A percentile compares a stretch with the other conserved stretches of the same genome.
Evolutionary conservation across 2,888 invertebrate species (phyloP).

Genomic region (Coleophora deauratella): DNA sequence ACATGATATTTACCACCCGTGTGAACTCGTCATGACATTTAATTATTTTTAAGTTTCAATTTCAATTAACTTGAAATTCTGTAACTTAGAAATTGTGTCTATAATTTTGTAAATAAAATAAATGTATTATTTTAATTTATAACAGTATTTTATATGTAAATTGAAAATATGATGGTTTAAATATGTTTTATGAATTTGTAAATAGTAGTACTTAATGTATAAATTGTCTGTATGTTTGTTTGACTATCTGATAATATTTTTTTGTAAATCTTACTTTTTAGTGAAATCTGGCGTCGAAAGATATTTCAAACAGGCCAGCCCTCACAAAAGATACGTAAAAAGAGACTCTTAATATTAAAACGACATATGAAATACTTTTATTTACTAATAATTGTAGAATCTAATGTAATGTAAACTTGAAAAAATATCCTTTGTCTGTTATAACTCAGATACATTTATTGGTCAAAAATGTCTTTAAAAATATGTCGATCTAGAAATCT

Average conservation of each 20-base stretch:
- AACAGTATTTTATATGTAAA: constrained; percentile 46
- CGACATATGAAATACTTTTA: constrained; percentile 15
- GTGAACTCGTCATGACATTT: constrained; percentile 25
- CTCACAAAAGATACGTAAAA: no score
- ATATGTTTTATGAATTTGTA: constrained; percentile 6
- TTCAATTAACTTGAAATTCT: constrained; percentile 31
- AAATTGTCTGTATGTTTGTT: no score
- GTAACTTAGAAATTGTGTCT: constrained; percentile 33
- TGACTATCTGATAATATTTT: constrained; percentile 23
- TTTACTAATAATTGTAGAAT: no score
- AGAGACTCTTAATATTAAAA: constrained; percentile 6
- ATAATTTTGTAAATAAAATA: constrained; percentile 44
- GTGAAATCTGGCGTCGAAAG: no score
- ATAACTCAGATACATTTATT: not conserved
- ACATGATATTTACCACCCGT: constrained; percentile 3
- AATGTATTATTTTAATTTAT: constrained; percentile 47
- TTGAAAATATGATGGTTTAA: constrained; percentile 8
- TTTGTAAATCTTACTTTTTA: constrained; percentile 16
- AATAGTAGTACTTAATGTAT: constrained; percentile 1
- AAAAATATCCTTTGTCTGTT: no score
- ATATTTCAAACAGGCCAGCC: constrained; percentile 14
- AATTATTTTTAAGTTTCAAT: constrained; percentile 33
- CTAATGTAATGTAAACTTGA: no score
- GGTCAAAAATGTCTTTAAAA: constrained; percentile 8
- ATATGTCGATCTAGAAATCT: constrained; percentile 26